These are phyloP conservation scores for Karalla daura DNA, from an alignment of 2,797 vertebrate genomes.

Conservation along the genomic window DNA sequence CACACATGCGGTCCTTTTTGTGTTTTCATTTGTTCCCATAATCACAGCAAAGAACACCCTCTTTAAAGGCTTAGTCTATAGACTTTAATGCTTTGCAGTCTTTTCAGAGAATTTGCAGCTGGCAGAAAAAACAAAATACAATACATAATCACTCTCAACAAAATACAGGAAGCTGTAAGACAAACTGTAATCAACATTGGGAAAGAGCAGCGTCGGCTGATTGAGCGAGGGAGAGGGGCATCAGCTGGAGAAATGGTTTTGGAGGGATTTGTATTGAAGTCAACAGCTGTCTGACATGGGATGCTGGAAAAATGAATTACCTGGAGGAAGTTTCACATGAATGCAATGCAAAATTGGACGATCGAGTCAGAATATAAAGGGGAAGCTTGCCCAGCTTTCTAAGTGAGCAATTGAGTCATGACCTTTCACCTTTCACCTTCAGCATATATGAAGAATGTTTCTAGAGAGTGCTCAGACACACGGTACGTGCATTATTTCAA, in stretches of 20 bases:
- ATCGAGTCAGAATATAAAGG: slow-evolving; percentile 1
- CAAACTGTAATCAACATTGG: slow-evolving; percentile 54
- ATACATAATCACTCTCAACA: slow-evolving; percentile 41
- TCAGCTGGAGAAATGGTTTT: slow-evolving; percentile 20
- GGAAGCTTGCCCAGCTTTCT: neutral
- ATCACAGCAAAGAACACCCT: slow-evolving; percentile 40
- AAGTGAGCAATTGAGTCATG: slow-evolving; percentile 5
- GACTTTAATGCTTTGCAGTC: slow-evolving; percentile 38
- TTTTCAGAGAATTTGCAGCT: slow-evolving; percentile 44
- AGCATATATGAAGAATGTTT: neutral
- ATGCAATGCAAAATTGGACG: neutral
- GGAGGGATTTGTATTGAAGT: slow-evolving; percentile 8
- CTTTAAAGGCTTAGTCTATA: slow-evolving; percentile 44
- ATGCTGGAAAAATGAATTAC: slow-evolving; percentile 36
- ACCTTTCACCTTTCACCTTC: slow-evolving; percentile 36
- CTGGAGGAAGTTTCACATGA: slow-evolving; percentile 6
- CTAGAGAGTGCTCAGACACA: neutral
- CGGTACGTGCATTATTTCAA: no score
- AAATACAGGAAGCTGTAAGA: slow-evolving; percentile 40
- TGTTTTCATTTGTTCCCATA: slow-evolving; percentile 28
- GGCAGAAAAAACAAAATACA: slow-evolving; percentile 51
- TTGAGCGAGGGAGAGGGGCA: slow-evolving; percentile 13
- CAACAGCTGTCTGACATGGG: neutral
- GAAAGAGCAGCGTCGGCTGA: slow-evolving; percentile 45
- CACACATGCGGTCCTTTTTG: slow-evolving; percentile 6